A percentile compares a stretch with the other conserved stretches of the same genome.
phyloP scores from a whole-genome alignment of 2,888 invertebrate genomes.

The Drosophila borborema region DNA sequence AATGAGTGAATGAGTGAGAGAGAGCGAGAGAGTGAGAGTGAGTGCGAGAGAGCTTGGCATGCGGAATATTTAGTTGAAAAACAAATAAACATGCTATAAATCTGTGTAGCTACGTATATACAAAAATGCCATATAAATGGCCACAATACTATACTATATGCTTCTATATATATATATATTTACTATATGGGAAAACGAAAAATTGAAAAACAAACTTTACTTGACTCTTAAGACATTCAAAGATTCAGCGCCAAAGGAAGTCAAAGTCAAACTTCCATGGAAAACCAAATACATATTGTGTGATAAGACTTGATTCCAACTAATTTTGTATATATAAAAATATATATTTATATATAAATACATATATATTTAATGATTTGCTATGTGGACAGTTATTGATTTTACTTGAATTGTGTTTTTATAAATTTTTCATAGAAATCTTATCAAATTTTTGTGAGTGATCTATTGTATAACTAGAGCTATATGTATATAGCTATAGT shows the following conservation, averaged over 20 bases:
- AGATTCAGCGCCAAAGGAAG: constrained; percentile 12
- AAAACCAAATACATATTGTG: background rate
- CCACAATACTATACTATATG: constrained; percentile 33
- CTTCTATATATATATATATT: background rate
- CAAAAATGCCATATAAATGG: constrained; percentile 39
- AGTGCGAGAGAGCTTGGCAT: constrained; percentile 21
- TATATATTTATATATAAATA: background rate
- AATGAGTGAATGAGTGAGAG: background rate
- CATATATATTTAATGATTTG: background rate
- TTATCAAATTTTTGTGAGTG: background rate
- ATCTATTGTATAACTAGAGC: background rate
- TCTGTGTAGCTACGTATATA: constrained; percentile 35
- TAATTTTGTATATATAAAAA: background rate
- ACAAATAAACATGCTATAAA: constrained; percentile 65
- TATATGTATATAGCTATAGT: background rate
- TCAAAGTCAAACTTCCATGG: constrained; percentile 18
- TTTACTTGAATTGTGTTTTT: background rate
- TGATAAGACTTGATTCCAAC: background rate
- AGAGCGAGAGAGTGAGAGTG: background rate
- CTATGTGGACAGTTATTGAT: background rate
- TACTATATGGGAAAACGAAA: background rate
- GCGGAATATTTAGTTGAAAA: constrained; percentile 55
- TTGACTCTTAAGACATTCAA: background rate
- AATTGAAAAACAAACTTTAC: constrained; percentile 1
- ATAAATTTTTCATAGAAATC: background rate